A percentile compares a stretch with the other conserved stretches of the same genome.
These are phyloP conservation scores for Marasmarcha lunaedactyla DNA, from an alignment of 2,888 invertebrate species.

Conservation along the genomic window DNA sequence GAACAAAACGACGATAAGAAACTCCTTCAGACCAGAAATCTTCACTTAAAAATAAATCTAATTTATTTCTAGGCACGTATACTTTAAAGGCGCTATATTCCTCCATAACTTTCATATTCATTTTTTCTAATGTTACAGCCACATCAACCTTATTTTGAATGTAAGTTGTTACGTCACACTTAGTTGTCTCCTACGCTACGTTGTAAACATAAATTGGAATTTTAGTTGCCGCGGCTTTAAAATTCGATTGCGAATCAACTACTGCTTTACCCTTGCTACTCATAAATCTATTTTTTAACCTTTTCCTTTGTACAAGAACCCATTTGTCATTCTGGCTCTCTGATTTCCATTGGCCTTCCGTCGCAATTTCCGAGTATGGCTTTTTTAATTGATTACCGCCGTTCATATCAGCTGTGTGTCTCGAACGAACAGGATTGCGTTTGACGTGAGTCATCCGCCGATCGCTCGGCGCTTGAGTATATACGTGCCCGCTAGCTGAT, in stretches of 20 bases:
- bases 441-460: too few relatives aligned
- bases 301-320: slow-evolving; percentile 10
- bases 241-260: slow-evolving; percentile 7
- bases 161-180: slow-evolving; percentile 12
- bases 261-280: slow-evolving; percentile 7
- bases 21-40: slow-evolving; percentile 17
- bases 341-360: slow-evolving; percentile 6
- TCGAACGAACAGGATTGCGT: too few relatives aligned
- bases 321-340: slow-evolving; percentile 4
- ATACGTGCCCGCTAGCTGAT: too few relatives aligned
- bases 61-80: slow-evolving; percentile 13
- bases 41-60: slow-evolving; percentile 11
- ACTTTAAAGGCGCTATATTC: slow-evolving; percentile 14
- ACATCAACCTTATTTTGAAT: slow-evolving; percentile 9
- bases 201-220: slow-evolving; percentile 15
- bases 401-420: too few relatives aligned
- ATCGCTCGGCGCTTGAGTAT: too few relatives aligned
- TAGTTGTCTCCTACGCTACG: slow-evolving; percentile 10
- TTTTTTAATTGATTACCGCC: too few relatives aligned
- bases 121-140: slow-evolving; percentile 10
- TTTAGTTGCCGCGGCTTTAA: slow-evolving; percentile 15
- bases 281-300: slow-evolving; percentile 10
- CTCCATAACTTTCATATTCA: slow-evolving; percentile 11
- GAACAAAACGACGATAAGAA: slow-evolving; percentile 13
- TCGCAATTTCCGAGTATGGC: too few relatives aligned